These are phyloP conservation scores for Heliconius erato DNA, from an alignment of 2,888 invertebrate species.

Conservation along the genomic window DNA sequence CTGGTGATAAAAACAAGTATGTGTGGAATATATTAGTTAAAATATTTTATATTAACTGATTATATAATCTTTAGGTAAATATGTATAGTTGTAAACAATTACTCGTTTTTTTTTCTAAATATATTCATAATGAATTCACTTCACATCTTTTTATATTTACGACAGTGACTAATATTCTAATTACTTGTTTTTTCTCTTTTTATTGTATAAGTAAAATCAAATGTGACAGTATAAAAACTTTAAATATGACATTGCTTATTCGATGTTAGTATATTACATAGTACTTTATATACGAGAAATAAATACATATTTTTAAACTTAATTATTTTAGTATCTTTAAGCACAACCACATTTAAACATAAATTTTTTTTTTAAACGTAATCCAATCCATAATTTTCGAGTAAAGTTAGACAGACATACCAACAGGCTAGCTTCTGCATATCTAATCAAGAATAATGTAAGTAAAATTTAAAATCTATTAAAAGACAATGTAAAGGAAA, in stretches of 20 bases:
- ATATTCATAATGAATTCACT: conserved; percentile 2
- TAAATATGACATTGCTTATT: neutral
- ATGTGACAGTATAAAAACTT: neutral
- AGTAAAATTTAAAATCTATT: conserved; percentile 17
- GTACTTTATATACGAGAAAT: neutral
- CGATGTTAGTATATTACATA: neutral
- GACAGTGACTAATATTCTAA: neutral
- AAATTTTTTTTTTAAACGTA: no score
- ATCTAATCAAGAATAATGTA: neutral
- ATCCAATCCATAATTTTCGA: neutral
- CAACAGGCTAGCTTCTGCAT: neutral
- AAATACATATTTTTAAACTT: neutral
- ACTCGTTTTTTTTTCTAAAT: neutral
- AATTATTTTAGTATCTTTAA: neutral
- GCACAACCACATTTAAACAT: neutral
- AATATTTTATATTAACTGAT: conserved; percentile 3
- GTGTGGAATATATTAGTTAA: neutral
- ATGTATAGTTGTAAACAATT: neutral
- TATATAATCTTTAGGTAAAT: neutral
- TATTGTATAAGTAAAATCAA: neutral
- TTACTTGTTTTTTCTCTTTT: neutral
- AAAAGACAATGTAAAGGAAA: conserved; percentile 28
- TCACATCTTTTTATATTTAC: neutral
- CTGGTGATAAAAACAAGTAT: neutral
- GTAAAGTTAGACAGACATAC: neutral